Base-by-base conservation (phyloP, 2,113 vertebrate species). In the Fregata magnificens region DNA sequence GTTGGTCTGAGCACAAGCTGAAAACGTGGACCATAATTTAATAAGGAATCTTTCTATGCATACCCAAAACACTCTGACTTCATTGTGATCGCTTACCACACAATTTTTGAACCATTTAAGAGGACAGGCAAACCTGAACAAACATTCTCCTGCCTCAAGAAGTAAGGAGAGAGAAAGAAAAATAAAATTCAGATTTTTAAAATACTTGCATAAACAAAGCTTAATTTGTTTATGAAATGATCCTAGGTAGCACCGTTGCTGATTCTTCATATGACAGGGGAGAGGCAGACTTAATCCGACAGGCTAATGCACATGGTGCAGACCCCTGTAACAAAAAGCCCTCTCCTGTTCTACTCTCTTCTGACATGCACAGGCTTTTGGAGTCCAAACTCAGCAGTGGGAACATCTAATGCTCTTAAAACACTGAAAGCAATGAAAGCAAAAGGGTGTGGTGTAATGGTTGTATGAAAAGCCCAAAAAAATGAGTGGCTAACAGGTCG, bases 281-380 rank as follows among this genome's bases (percentile, higher is more conserved):
- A 90, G 16, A 77, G 22, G 8, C 0, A 0, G 16, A 10, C 11
- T 80, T 69, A 34, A 50, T 67, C 28, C 5, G 0, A 28, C 10
- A 72, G 58, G 25, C 11, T 73, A 32, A 45, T 18, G 45, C 2
- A n/a, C 6, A 7, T 31, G 13, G 14, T 52, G 5, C 26, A 71
- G 26, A 45, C 17, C 26, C 86, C 59, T 55, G 8, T 15, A 50
- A 7, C 47, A 78, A 73, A 85, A 84, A 74, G 4, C 7, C 6
- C 11, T 21, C 36, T 62, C 9, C 29, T 58, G 4, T 29, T 78
- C 16, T 73, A 6, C 38, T 71, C 22, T 47, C 24, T 31, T 40
- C 42, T 69, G 56, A 17, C 13, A 36, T 15, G 36, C 10, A 24
- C 1, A 1, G 21, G 13, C 10, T 76, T 11, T 38, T 84, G 36